These are phyloP conservation scores for Epistrophella euchroma DNA, from an alignment of 2,888 invertebrate genomes.

Conservation along the genomic window DNA sequence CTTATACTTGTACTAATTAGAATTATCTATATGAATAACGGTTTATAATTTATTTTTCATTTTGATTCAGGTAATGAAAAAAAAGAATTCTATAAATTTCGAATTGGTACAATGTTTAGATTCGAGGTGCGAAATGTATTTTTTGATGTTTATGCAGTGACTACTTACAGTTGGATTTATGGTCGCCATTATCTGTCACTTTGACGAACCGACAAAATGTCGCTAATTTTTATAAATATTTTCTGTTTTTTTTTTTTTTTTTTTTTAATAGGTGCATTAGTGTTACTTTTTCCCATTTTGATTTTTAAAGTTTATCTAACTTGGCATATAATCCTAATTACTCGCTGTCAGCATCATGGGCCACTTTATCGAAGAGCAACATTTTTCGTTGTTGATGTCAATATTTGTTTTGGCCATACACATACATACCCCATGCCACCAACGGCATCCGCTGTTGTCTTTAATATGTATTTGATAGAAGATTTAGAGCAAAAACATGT, in stretches of 20 bases:
- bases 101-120: not conserved
- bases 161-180: slow-evolving; percentile 17
- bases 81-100: not conserved
- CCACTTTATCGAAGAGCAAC: slow-evolving; percentile 55
- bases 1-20: slow-evolving; percentile 40
- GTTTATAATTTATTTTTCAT: not conserved
- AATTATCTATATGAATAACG: slow-evolving; percentile 25
- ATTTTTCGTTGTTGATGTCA: slow-evolving; percentile 57
- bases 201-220: slow-evolving; percentile 6
- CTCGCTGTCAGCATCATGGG: slow-evolving; percentile 43
- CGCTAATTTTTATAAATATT: slow-evolving; percentile 25
- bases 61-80: slow-evolving; percentile 2
- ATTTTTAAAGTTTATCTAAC: slow-evolving; percentile 25
- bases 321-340: slow-evolving; percentile 44
- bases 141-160: not conserved
- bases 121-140: slow-evolving; percentile 23
- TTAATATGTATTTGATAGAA: slow-evolving; percentile 27
- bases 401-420: slow-evolving; percentile 67
- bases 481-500: slow-evolving; percentile 57
- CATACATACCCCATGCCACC: not conserved
- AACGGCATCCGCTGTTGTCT: slow-evolving; percentile 29
- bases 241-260: not conserved
- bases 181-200: slow-evolving; percentile 10
- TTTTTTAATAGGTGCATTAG: slow-evolving; percentile 11
- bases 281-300: slow-evolving; percentile 20